These are phyloP conservation scores for Aramus guarauna DNA, from an alignment of 2,113 vertebrate species.

Conservation along the genomic window DNA sequence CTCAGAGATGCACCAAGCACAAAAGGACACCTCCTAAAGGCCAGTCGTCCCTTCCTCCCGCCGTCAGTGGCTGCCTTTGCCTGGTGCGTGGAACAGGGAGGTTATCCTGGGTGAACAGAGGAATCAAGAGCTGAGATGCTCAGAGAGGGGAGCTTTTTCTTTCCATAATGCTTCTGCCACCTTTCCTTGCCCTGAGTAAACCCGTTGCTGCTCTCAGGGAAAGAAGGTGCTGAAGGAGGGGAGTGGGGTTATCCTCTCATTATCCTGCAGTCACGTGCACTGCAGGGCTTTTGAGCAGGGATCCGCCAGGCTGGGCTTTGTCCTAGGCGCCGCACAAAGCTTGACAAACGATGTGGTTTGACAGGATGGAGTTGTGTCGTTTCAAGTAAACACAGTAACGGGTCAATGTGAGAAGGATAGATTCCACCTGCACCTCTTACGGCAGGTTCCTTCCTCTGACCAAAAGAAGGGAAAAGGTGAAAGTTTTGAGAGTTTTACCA, in stretches of 20 bases:
- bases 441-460: not conserved
- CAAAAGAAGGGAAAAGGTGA: not conserved
- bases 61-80: not conserved
- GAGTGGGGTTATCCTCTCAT: not conserved
- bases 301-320: not conserved
- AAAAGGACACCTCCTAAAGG: not conserved
- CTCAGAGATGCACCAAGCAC: not conserved
- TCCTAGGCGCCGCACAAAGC: not conserved
- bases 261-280: fast-evolving
- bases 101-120: not conserved
- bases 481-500: not conserved
- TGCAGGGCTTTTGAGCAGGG: not conserved
- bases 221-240: not conserved
- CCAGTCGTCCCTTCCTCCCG: not conserved
- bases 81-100: not conserved
- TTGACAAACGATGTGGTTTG: not conserved
- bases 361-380: not conserved
- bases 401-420: not conserved
- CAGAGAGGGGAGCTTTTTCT: not conserved
- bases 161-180: not conserved
- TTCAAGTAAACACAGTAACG: not conserved
- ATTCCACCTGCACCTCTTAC: not conserved
- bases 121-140: not conserved
- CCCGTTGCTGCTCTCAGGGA: not conserved
- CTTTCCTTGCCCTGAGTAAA: not conserved